Conservation (phyloP, 2,797 vertebrate genomes). For the Tapera naevia region DNA sequence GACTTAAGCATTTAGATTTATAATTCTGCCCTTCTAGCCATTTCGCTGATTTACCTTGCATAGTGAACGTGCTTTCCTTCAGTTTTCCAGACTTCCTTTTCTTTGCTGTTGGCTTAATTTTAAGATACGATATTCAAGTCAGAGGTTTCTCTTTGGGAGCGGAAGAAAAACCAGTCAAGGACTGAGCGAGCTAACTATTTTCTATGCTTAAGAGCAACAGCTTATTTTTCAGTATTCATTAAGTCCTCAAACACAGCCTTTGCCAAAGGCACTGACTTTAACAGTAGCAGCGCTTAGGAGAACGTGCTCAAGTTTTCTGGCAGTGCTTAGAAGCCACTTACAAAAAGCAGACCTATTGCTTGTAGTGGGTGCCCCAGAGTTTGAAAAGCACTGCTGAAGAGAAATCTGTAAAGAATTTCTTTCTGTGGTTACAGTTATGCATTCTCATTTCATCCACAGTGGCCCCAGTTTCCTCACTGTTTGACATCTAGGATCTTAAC, state of each 20-base stretch:
- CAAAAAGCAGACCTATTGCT: background rate
- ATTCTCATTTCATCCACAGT: background rate
- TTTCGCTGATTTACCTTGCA: constrained; percentile 14
- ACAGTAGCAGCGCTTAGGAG: background rate
- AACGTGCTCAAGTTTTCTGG: constrained; percentile 10
- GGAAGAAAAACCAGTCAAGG: background rate
- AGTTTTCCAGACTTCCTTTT: background rate
- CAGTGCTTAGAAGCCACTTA: background rate
- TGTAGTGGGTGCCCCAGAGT: background rate
- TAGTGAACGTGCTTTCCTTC: background rate
- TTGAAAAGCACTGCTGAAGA: background rate
- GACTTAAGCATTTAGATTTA: background rate
- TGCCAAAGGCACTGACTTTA: background rate
- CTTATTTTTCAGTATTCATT: constrained; percentile 3
- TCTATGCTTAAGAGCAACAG: constrained; percentile 4
- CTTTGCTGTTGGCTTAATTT: constrained; percentile 13
- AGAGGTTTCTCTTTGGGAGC: background rate
- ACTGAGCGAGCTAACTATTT: background rate
- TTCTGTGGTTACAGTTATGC: background rate
- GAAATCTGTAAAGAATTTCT: background rate
- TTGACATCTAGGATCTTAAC: background rate
- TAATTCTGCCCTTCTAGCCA: constrained; percentile 9
- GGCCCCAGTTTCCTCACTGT: background rate
- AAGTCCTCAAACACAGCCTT: background rate
- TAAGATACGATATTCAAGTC: background rate